Conservation (phyloP, 2,113 vertebrate genomes). For the Nyctibius bracteatus region DNA sequence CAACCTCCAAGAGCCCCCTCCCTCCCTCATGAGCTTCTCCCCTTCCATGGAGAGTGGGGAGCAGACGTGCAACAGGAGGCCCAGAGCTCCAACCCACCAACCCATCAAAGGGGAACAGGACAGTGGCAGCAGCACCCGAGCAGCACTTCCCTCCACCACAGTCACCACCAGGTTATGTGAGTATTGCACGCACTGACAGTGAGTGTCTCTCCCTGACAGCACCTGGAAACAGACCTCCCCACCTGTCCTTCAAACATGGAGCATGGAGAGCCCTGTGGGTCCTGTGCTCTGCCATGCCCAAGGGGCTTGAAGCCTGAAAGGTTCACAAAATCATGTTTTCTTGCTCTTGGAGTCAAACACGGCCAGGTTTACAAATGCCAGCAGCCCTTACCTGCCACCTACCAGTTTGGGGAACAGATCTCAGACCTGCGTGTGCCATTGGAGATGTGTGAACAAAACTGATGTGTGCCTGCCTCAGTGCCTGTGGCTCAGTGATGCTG, state of each 20-base stretch:
- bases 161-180: neutral
- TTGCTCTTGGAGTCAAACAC: neutral
- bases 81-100: rapidly evolving
- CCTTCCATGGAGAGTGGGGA: rapidly evolving
- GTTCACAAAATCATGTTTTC: neutral
- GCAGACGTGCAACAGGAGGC: rapidly evolving
- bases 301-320: neutral
- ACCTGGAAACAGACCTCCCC: neutral
- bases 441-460: neutral
- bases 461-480: neutral
- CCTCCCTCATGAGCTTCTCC: neutral
- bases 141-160: neutral
- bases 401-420: neutral
- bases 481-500: rapidly evolving
- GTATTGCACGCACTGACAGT: neutral
- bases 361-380: neutral
- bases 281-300: rapidly evolving
- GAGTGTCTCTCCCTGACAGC: neutral
- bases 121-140: rapidly evolving
- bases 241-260: neutral
- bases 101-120: neutral
- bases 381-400: neutral
- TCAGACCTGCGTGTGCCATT: neutral
- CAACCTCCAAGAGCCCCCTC: neutral
- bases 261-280: neutral